Evolutionary conservation across 1,140 invertebrate species (phyloP).

Genomic region (Diuraphis noxia): DNA sequence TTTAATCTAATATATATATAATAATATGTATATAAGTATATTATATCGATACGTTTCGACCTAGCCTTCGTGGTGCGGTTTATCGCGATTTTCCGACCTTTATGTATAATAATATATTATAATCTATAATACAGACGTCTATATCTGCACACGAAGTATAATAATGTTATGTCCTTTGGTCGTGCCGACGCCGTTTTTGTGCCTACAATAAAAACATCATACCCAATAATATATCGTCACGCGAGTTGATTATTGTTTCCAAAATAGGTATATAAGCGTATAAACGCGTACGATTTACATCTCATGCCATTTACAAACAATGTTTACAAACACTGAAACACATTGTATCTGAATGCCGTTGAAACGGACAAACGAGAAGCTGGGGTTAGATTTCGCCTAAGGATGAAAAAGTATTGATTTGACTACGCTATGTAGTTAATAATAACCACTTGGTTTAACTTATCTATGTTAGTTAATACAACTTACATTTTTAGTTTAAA

Average conservation of each 20-base stretch:
- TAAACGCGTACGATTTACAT: background rate
- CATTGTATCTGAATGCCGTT: too few species aligned
- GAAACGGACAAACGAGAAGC: too few species aligned
- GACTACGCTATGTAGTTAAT: too few species aligned
- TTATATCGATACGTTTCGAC: background rate
- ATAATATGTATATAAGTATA: too few species aligned
- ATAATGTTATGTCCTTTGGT: background rate
- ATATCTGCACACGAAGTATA: background rate
- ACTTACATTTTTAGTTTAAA: too few species aligned
- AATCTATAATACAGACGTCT: background rate
- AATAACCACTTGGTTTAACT: too few species aligned
- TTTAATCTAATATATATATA: background rate
- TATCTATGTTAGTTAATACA: too few species aligned
- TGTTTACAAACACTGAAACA: too few species aligned
- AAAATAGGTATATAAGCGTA: background rate
- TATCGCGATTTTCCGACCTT: background rate
- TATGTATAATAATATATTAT: too few species aligned
- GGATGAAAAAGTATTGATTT: too few species aligned
- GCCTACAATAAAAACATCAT: background rate
- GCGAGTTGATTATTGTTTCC: background rate
- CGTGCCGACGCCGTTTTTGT: background rate
- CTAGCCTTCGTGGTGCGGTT: background rate
- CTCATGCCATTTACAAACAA: background rate
- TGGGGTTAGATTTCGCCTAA: too few species aligned
- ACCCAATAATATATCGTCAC: background rate